Percentiles rank a stretch among this genome's conserved stretches.
Conservation (phyloP, 2,113 vertebrate genomes). For the Pholis gunnellus region DNA sequence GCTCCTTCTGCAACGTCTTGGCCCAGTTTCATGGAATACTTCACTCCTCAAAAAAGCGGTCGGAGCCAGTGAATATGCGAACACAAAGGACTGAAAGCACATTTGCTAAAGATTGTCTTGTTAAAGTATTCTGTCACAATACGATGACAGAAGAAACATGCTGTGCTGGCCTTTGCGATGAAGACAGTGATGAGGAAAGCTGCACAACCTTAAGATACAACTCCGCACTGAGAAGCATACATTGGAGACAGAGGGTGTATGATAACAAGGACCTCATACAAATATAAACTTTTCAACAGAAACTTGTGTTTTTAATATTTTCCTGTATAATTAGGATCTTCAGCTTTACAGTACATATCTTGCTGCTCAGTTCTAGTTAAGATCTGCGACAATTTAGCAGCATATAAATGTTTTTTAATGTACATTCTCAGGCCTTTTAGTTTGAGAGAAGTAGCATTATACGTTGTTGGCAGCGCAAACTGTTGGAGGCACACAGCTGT, state of each 20-base stretch:
- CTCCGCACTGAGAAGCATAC: slow-evolving; percentile 6
- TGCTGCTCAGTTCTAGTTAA: slow-evolving; percentile 11
- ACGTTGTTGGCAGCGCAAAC: not conserved
- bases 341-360: not conserved
- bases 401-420: slow-evolving; percentile 3
- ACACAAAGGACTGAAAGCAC: slow-evolving; percentile 41
- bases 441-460: not conserved
- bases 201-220: not conserved
- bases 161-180: slow-evolving; percentile 20
- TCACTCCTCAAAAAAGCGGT: slow-evolving; percentile 51
- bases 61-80: slow-evolving; percentile 37
- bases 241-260: not conserved
- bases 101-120: slow-evolving; percentile 54
- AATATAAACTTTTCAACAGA: not conserved
- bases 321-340: not conserved
- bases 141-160: slow-evolving; percentile 36
- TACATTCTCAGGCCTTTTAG: not conserved
- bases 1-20: slow-evolving; percentile 64
- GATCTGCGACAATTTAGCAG: slow-evolving; percentile 20
- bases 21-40: slow-evolving; percentile 62
- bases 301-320: slow-evolving; percentile 11
- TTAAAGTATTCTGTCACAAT: slow-evolving; percentile 48
- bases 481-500: not conserved
- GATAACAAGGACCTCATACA: not conserved
- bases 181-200: slow-evolving; percentile 9